Percentiles rank a stretch among this genome's conserved stretches.
phyloP scores from a whole-genome alignment of 2,113 vertebrate species.

The Zonotrichia leucophrys region DNA sequence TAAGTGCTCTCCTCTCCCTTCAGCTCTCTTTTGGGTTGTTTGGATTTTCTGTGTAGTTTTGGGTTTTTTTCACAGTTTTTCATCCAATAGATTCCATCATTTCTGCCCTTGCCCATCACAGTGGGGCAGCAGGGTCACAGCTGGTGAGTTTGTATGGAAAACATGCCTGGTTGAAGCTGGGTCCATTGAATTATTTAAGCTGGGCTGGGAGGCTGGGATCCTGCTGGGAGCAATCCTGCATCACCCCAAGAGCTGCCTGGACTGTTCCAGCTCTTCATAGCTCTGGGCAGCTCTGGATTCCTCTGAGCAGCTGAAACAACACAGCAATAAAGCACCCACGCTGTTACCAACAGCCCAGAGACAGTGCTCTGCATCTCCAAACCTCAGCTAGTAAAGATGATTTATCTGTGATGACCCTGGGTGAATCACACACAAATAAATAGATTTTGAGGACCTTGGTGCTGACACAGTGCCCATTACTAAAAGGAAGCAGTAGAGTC shows the following conservation, averaged over 20 bases:
- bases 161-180: not conserved
- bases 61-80: not conserved
- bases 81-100: not conserved
- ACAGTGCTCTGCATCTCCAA: not conserved
- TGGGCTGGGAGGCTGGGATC: not conserved
- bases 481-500: not conserved
- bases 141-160: not conserved
- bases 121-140: not conserved
- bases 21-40: not conserved
- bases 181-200: not conserved
- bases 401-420: not conserved
- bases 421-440: not conserved
- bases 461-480: not conserved
- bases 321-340: not conserved
- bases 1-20: not conserved
- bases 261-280: not conserved
- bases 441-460: not conserved
- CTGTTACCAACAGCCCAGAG: not conserved
- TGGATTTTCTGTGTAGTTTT: not conserved
- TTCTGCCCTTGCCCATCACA: not conserved
- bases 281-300: not conserved
- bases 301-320: conserved; percentile 5
- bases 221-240: not conserved
- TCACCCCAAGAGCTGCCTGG: not conserved
- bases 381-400: not conserved